Conservation (phyloP, 2,113 vertebrate genomes). For the Butorides virescens region DNA sequence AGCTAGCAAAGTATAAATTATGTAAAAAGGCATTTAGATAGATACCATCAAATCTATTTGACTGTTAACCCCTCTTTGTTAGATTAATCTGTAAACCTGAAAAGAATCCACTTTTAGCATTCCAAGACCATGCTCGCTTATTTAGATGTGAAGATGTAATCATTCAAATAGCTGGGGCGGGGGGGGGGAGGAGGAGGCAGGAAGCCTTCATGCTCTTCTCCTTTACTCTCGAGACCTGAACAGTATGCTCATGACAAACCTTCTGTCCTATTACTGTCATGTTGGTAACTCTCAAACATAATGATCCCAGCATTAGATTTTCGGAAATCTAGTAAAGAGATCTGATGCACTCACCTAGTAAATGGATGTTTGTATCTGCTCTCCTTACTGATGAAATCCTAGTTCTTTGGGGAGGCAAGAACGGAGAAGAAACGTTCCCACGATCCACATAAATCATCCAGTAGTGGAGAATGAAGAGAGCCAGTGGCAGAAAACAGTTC, state of each 20-base stretch:
- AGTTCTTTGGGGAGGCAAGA: background rate
- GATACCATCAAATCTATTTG: slow-evolving; percentile 49
- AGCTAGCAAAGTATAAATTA: slow-evolving; percentile 66
- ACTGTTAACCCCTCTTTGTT: slow-evolving; percentile 61
- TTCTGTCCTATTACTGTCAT: background rate
- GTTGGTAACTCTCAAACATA: background rate
- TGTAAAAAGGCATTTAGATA: slow-evolving; percentile 62
- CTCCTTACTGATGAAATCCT: background rate
- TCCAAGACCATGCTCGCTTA: slow-evolving; percentile 16
- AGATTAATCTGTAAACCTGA: slow-evolving; percentile 50
- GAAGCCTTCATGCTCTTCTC: background rate
- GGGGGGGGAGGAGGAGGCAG: background rate
- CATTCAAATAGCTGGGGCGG: background rate
- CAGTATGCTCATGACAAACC: background rate
- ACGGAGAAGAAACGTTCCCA: background rate
- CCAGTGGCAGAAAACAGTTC: slow-evolving; percentile 9
- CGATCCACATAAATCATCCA: background rate
- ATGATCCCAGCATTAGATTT: background rate
- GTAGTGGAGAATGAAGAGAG: background rate
- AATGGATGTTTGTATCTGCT: background rate
- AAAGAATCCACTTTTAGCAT: slow-evolving; percentile 44
- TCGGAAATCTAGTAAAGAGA: background rate
- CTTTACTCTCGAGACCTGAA: background rate
- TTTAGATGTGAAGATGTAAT: slow-evolving; percentile 8
- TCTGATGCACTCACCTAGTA: background rate